Evolutionary conservation across 2,113 vertebrate species (phyloP).

Genomic region (Notarius lentiginosus): DNA sequence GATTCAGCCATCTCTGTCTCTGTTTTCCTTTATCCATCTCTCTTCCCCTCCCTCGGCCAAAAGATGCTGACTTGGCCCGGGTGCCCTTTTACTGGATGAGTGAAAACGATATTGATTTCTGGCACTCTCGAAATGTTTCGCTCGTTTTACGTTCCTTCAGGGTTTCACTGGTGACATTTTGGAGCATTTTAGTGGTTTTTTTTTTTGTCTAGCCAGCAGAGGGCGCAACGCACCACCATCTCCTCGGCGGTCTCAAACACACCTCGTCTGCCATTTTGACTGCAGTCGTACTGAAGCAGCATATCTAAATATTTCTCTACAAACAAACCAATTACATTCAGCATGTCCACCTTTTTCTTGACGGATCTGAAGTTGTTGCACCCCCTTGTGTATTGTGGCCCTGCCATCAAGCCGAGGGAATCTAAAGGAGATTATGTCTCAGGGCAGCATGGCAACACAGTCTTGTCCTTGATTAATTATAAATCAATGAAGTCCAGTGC

Average conservation of each 20-base stretch:
- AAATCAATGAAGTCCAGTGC: slow-evolving; percentile 57
- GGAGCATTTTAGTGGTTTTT: no score
- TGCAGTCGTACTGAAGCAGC: slow-evolving; percentile 57
- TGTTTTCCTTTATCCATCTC: neutral
- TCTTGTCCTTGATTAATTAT: slow-evolving; percentile 58
- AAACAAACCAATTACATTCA: slow-evolving; percentile 8
- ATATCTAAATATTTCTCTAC: slow-evolving; percentile 42
- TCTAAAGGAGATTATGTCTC: slow-evolving; percentile 47
- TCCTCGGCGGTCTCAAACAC: neutral
- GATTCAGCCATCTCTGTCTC: slow-evolving; percentile 33
- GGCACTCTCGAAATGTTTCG: neutral
- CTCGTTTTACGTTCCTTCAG: neutral
- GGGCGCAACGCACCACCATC: slow-evolving; percentile 54
- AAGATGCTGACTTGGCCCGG: neutral
- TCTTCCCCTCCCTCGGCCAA: neutral
- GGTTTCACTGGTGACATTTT: neutral
- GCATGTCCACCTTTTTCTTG: neutral
- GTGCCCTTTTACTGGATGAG: neutral
- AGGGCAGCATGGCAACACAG: slow-evolving; percentile 36
- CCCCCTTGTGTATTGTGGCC: slow-evolving; percentile 16
- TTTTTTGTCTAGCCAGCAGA: slow-evolving; percentile 59
- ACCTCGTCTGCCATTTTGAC: slow-evolving; percentile 49
- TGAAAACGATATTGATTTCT: neutral
- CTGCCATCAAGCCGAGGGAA: slow-evolving; percentile 18
- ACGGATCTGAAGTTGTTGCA: neutral